These are phyloP conservation scores for Cyclura pinguis DNA, from an alignment of 2,797 vertebrate species.

Conservation along the genomic window DNA sequence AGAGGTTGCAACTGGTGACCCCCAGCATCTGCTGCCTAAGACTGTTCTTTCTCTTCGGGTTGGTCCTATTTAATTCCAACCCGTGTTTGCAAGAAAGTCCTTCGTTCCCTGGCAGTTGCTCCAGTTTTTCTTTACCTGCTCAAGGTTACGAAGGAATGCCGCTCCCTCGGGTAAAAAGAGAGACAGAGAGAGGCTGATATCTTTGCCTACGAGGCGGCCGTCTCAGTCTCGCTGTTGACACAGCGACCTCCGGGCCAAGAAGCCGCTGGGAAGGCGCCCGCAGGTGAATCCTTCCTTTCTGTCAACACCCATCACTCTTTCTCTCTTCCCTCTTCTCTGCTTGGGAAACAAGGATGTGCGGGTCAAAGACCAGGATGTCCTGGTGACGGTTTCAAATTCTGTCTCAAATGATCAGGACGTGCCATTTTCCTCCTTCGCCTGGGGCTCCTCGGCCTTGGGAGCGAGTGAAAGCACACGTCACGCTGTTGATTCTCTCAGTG, in stretches of 20 bases:
- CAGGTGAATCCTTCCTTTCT: not conserved
- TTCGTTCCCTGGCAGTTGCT: not conserved
- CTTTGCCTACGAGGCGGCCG: not conserved
- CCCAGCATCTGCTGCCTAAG: not conserved
- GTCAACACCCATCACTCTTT: constrained; percentile 7
- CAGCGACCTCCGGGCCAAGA: constrained; percentile 42
- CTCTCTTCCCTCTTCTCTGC: not conserved
- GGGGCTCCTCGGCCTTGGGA: not conserved
- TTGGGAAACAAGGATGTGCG: constrained; percentile 21
- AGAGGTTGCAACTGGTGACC: too few relatives aligned
- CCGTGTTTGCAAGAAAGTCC: not conserved
- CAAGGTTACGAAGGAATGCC: too few relatives aligned
- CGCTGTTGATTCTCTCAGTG: not conserved
- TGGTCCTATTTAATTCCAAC: not conserved
- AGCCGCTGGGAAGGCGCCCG: not conserved
- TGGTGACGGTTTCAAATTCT: not conserved
- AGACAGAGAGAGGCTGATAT: not conserved
- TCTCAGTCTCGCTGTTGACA: not conserved
- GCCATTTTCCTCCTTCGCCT: constrained; percentile 30
- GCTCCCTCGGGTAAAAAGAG: not conserved
- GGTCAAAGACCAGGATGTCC: constrained; percentile 29
- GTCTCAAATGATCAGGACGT: constrained; percentile 20
- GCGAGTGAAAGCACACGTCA: constrained; percentile 16
- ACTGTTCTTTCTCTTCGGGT: not conserved
- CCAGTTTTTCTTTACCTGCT: not conserved